Base-by-base conservation (phyloP, 2,888 invertebrate genomes). In the Euplagia quadripunctaria region DNA sequence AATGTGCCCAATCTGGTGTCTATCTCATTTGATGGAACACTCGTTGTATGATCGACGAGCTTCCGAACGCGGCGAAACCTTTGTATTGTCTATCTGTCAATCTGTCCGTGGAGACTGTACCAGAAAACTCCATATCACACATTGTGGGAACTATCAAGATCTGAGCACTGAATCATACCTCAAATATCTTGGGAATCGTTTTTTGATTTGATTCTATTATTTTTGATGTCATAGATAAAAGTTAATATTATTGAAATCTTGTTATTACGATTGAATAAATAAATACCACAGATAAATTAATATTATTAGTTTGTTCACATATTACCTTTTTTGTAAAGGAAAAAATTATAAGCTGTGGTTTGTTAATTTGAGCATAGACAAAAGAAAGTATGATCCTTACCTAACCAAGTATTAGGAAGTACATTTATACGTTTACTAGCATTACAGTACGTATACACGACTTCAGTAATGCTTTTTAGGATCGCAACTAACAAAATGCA, bases 21-120 rank as follows among this genome's bases (percentile, higher is more conserved):
- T 92, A 93, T 93, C 92, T 85, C 64, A 74, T 92, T 91, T 94
- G 94, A 94, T 94, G 86, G 94, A 94, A 91, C 85, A 91, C 90
- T 79, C 87, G 87, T 92, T 89, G 82, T 72, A 87, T 94, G 95
- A 94, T 94, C 88, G 90, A 94, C 90, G 93, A 94, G 94, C 93
- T 93, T 88, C 93, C 88, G 93, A 90, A 88, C 81, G 85, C 89
- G 90, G 87, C 82, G 86, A 82, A 85, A 85, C 82, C 85, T 90
- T 87, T 88, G 82, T 86, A 87, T 85, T 86, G 89, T 90, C 89
- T 84, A 84, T 90, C 90, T 89, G 92, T 93, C 93, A 90, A 86
- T 89, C 87, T 82, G 87, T 89, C 88, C 76, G 83, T 83, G 82
- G 42, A 75, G 51, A 41, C 46, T 43, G 9, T 49, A 41, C 20